phyloP scores from a whole-genome alignment of 2,797 vertebrate species.

The Gallinago solitaria region DNA sequence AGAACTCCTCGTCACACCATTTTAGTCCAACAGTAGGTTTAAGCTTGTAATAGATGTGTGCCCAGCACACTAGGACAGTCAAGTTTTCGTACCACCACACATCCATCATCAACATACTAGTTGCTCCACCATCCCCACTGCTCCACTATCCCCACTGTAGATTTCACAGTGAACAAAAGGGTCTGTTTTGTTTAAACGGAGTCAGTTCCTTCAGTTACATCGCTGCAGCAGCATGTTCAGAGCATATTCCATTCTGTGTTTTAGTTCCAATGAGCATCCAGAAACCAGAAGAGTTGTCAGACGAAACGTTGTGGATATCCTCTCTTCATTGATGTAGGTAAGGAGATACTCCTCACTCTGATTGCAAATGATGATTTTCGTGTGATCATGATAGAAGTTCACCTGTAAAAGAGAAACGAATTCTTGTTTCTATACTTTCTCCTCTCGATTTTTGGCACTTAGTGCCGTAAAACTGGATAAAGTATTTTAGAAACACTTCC shows the following conservation, averaged over 20 bases:
- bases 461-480: neutral
- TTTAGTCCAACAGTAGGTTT: conserved; percentile 66
- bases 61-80: conserved; percentile 79
- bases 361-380: conserved; percentile 95
- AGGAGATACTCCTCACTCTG: conserved; percentile 92
- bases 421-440: neutral
- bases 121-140: conserved; percentile 69
- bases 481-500: neutral
- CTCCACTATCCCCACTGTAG: conserved; percentile 67
- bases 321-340: conserved; percentile 97
- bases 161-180: conserved; percentile 74
- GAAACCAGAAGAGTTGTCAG: conserved; percentile 87
- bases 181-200: conserved; percentile 58
- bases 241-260: conserved; percentile 93
- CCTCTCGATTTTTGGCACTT: neutral
- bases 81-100: conserved; percentile 79
- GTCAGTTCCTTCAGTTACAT: conserved; percentile 81
- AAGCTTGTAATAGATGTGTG: conserved; percentile 76
- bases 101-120: conserved; percentile 73
- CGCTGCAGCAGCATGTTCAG: conserved; percentile 96
- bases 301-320: conserved; percentile 90
- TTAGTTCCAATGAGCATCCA: conserved; percentile 89
- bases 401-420: conserved; percentile 79
- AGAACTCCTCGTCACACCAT: conserved; percentile 73
- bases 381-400: conserved; percentile 99